These are phyloP conservation scores for Drosophila chauvacae DNA, from an alignment of 1,140 invertebrate genomes.

Conservation along the genomic window DNA sequence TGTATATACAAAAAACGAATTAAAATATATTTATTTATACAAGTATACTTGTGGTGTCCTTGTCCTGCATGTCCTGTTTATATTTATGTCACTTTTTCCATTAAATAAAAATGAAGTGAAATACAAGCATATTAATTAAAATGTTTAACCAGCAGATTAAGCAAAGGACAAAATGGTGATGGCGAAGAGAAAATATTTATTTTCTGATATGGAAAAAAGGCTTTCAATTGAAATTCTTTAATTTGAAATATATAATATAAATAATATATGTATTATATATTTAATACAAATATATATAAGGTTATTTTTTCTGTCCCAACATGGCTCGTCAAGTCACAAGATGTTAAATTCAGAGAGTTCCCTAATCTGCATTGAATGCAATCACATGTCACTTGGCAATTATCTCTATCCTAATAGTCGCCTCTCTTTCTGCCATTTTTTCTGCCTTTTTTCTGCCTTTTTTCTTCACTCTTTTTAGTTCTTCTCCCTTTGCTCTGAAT, in stretches of 20 bases:
- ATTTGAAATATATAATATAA: neutral
- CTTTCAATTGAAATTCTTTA: neutral
- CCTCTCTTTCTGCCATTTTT: neutral
- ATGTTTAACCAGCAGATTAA: neutral
- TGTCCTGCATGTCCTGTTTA: neutral
- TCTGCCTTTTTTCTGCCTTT: neutral
- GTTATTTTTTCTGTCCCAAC: too few species aligned
- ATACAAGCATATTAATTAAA: slow-evolving; percentile 15
- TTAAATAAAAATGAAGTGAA: neutral
- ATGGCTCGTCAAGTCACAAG: neutral
- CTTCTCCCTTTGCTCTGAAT: slow-evolving; percentile 1
- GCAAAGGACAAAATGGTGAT: too few species aligned
- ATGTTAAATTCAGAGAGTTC: neutral
- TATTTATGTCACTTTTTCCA: neutral
- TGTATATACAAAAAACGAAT: neutral
- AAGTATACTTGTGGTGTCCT: neutral
- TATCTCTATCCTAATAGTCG: neutral
- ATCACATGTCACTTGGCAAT: slow-evolving; percentile 21
- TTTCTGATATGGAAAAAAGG: neutral
- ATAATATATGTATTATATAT: too few species aligned
- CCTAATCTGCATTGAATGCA: slow-evolving; percentile 3
- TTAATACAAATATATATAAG: too few species aligned
- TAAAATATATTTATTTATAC: too few species aligned
- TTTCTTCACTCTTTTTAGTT: neutral
- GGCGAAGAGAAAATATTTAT: neutral